Evolutionary conservation across 2,888 invertebrate genomes (phyloP).

Genomic region (Leucophenga montana): DNA sequence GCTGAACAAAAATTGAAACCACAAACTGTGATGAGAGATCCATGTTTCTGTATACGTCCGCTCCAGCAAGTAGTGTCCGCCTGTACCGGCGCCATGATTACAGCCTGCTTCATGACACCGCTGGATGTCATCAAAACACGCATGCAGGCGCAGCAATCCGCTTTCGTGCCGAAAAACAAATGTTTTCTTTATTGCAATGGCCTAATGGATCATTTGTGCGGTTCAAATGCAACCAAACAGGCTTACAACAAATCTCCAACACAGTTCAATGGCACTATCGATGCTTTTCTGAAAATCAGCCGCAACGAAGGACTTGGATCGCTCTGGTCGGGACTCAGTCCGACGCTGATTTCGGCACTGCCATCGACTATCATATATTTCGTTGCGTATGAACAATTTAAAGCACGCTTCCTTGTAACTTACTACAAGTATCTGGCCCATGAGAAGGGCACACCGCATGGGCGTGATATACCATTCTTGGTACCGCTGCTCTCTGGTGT

Average conservation of each 20-base stretch:
- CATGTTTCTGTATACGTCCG: slow-evolving; percentile 78
- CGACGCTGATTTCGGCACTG: slow-evolving; percentile 94
- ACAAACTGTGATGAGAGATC: slow-evolving; percentile 77
- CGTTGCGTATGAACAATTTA: slow-evolving; percentile 95
- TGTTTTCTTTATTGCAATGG: slow-evolving; percentile 98
- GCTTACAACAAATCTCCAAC: slow-evolving; percentile 46
- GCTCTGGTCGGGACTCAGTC: slow-evolving; percentile 97
- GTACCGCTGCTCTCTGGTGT: slow-evolving; percentile 90
- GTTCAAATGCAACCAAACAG: slow-evolving; percentile 68
- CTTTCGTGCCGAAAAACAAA: slow-evolving; percentile 84
- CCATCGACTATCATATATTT: slow-evolving; percentile 98
- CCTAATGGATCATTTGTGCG: slow-evolving; percentile 96
- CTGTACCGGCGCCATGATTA: slow-evolving; percentile 87
- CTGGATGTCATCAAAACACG: slow-evolving; percentile 99
- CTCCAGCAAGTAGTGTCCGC: slow-evolving; percentile 72
- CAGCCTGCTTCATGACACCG: slow-evolving; percentile 94
- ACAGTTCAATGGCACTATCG: slow-evolving; percentile 85
- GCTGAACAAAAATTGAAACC: slow-evolving; percentile 10
- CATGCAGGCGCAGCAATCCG: slow-evolving; percentile 94
- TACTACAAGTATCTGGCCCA: slow-evolving; percentile 61
- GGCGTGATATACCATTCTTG: slow-evolving; percentile 77
- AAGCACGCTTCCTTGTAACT: slow-evolving; percentile 76
- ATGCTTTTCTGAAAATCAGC: slow-evolving; percentile 95
- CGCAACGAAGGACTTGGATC: slow-evolving; percentile 90
- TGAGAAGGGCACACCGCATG: slow-evolving; percentile 48